Base-by-base conservation (phyloP, 2,888 invertebrate species). In the Xestia rhomboidea region DNA sequence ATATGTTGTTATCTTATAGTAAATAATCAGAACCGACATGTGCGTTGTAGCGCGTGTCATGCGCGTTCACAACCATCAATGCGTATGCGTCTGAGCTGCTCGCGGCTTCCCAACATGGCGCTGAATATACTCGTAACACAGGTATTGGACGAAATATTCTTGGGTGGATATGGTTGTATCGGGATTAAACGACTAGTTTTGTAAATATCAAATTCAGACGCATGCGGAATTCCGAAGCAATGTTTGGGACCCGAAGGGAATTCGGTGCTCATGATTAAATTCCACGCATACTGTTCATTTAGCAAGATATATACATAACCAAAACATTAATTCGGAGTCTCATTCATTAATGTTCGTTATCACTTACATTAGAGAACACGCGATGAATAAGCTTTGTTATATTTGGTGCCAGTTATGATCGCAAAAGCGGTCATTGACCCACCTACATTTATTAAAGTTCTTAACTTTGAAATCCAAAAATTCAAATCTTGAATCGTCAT, bases 51-150 rank as follows among this genome's bases (percentile, higher is more conserved):
- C 66, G 81, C 66, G 78, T 69, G 76, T 68, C 66, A 69, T 30
- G 69, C 68, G 76, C 64, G 69, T 83, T 86, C 86, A 85, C 88
- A 89, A 85, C 66, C 4, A 44, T 54, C 89, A 77, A 90, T 90
- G 82, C 81, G 85, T 79, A 90, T 90, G 82, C 81, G 85, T 79
- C 85, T 79, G 83, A 88, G 66, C 81, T 70, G 90, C 89, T 89
- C 63, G 75, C 70, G 79, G 68, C 91, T 74, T 51, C 72, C 57
- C 15, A 69, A 83, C 62, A 79, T 27, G 76, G 62, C 34, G 21
- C 27, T 51, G 38, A 7, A 44, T 34, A 62, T n/a, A n/a, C n/a
- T n/a, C n/a, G n/a, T 27, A 66, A 74, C 62, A 64, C 57, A 67
- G 62, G 72, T 66, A 57, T 60, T 54, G n/a, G 24, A 15, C 2